Evolutionary conservation across 2,797 vertebrate species (phyloP), one percentile per base, ranked within the genome.

Genomic region (Malurus splendens): DNA sequence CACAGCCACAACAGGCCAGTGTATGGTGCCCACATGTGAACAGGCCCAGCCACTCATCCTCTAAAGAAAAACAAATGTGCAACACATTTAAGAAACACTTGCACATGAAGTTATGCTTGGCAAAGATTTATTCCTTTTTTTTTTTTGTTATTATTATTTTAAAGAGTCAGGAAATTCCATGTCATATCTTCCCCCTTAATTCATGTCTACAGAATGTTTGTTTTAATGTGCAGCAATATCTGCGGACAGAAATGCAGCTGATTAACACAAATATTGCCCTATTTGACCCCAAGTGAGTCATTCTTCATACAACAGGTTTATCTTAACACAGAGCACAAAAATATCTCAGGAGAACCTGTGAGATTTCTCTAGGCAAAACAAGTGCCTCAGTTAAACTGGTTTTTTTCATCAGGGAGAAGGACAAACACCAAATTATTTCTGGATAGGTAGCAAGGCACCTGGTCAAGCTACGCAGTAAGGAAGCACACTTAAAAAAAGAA

Each of bases 21-120:
- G 4, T 38, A 51, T 87, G 89, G 85, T 51, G 20, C 62, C 90
- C 90, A 94, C 79, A 86, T 79, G 89, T 54, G 48, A 81, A 80
- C 23, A 92, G 66, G 60, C 38, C 55, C 67, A 89, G 50, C 84
- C 90, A 93, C 85, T 67, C 92, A 87, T 70, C 55, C 70, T 92
- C 66, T 67, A 70, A 92, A 87, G 73, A 74, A 91, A 94, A 92
- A 89, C 86, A 81, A 90, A 89, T 66, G 73, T 66, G 56, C 60
- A 92, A 78, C 66, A 86, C 36, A 79, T 91, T 91, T 32, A 66
- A 90, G 59, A 81, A 87, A 74, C 47, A 52, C 50, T 83, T 86
- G 66, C 93, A 92, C 66, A 83, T 66, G 30, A 83, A 90, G 56
- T 94, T 95, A 75, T 71, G 80, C 75, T 92, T 94, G 83, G 68